Percentiles rank a stretch among this genome's conserved stretches.
These are phyloP conservation scores for Stenoptilia bipunctidactyla DNA, from an alignment of 2,888 invertebrate species.

Conservation along the genomic window DNA sequence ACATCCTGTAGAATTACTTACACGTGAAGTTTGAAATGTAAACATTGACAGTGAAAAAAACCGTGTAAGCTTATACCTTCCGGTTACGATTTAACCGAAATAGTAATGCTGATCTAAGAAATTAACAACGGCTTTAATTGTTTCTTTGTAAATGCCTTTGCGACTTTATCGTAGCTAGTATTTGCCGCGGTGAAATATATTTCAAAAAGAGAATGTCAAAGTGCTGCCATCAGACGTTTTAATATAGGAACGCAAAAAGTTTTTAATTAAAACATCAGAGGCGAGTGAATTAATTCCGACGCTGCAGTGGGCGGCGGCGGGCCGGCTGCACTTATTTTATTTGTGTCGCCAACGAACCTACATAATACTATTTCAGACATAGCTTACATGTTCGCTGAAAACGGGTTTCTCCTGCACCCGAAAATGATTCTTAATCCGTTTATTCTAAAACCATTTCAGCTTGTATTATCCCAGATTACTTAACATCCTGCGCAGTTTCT, in stretches of 20 bases:
- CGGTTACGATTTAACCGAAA: constrained; percentile 21
- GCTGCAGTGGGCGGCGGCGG: constrained; percentile 39
- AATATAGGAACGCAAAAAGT: constrained; percentile 21
- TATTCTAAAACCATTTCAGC: no score
- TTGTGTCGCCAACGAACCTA: constrained; percentile 31
- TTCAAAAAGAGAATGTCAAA: constrained; percentile 3
- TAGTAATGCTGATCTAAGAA: background rate
- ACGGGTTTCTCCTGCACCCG: no score
- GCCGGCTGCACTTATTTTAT: constrained; percentile 46
- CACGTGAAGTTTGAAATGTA: constrained; percentile 48
- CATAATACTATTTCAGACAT: constrained; percentile 35
- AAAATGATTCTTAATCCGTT: no score
- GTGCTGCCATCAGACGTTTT: constrained; percentile 2
- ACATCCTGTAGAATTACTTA: constrained; percentile 60
- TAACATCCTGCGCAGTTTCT: no score
- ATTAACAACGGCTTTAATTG: background rate
- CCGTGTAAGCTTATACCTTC: constrained; percentile 42
- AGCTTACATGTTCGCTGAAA: constrained; percentile 26
- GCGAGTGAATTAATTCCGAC: constrained; percentile 40
- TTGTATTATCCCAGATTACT: no score
- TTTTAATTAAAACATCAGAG: constrained; percentile 52
- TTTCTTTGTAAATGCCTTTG: background rate
- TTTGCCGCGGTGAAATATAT: constrained; percentile 4
- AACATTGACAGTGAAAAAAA: constrained; percentile 51
- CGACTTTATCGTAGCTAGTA: no score